Evolutionary conservation across 2,888 invertebrate species (phyloP), one percentile per base, ranked within the genome.

Genomic region (Acanthopleura granulata): DNA sequence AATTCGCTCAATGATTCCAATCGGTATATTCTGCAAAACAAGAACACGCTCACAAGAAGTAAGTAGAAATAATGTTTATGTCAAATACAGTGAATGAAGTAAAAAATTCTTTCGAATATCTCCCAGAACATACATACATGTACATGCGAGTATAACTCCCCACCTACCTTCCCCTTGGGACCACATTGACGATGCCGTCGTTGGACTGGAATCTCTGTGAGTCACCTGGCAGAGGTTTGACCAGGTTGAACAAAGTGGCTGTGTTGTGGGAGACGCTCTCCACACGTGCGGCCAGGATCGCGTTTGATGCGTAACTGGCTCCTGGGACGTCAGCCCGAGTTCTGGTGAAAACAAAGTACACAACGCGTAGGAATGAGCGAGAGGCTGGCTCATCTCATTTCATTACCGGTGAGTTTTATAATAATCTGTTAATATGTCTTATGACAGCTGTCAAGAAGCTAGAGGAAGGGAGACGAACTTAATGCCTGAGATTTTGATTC

Each of bases 1-100:
- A 87, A 62, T 61, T 87, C 85, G 12, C 83, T 81, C 49, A 78
- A 74, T 3, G 78, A 82, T 29, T 83, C 83, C 84, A 87, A 85
- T 11, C 83, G 78, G 74, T 87, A 87, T 12, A 83, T 83, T 70
- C 87, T 87, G 78, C 18, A 71, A 62, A 49, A 71, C 15, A 27
- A 27, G 3, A 3, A 22, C 3, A 57, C 3, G 40, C 40, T 40
- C 40, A 40, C 40, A 40, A 40, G 9, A 40, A n/a, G n/a, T n/a
- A n/a, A n/a, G n/a, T n/a, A n/a, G n/a, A n/a, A n/a, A n/a, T n/a
- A n/a, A n/a, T n/a, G n/a, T n/a, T n/a, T n/a, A n/a, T n/a, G n/a
- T n/a, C n/a, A n/a, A n/a, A n/a, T n/a, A n/a, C n/a, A n/a, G n/a
- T n/a, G n/a, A n/a, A n/a, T n/a, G n/a, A n/a, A n/a, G n/a, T n/a